Conservation (phyloP, 2,113 vertebrate genomes). For the Prochilodus magdalenae region DNA sequence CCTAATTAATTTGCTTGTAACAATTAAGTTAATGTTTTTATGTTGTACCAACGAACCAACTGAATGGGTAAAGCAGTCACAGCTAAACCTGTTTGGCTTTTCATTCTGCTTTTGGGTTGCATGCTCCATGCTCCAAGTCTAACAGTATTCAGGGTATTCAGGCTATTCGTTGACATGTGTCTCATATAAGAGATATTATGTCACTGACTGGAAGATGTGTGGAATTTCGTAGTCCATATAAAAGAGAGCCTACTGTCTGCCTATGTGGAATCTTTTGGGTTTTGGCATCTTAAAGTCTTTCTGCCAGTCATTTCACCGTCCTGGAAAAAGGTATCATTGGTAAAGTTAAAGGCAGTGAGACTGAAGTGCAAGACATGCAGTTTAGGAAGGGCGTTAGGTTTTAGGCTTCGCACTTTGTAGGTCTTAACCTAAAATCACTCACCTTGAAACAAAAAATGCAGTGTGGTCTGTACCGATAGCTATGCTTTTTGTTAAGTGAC, state of each 20-base stretch:
- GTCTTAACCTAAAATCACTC: no score
- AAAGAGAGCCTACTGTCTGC: not conserved
- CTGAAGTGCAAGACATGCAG: not conserved
- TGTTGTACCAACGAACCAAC: no score
- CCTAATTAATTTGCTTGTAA: no score
- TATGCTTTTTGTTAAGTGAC: slow-evolving; percentile 22
- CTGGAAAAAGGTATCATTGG: not conserved
- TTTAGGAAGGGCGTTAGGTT: slow-evolving; percentile 1
- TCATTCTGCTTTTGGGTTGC: not conserved
- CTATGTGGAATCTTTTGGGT: not conserved
- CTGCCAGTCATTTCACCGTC: not conserved
- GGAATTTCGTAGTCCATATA: not conserved
- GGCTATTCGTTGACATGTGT: not conserved
- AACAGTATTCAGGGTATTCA: not conserved
- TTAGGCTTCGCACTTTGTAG: no score
- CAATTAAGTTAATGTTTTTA: no score
- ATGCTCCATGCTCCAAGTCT: not conserved
- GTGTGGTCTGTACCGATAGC: not conserved
- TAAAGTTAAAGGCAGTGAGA: not conserved
- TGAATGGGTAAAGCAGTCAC: not conserved
- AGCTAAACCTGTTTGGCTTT: not conserved
- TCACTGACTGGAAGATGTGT: not conserved
- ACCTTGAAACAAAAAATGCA: no score
- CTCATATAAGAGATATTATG: not conserved
- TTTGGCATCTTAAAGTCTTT: not conserved